A percentile compares a stretch with the other conserved stretches of the same genome.
These are phyloP conservation scores for Paralichthys olivaceus DNA, from an alignment of 2,113 vertebrate genomes.

Conservation along the genomic window DNA sequence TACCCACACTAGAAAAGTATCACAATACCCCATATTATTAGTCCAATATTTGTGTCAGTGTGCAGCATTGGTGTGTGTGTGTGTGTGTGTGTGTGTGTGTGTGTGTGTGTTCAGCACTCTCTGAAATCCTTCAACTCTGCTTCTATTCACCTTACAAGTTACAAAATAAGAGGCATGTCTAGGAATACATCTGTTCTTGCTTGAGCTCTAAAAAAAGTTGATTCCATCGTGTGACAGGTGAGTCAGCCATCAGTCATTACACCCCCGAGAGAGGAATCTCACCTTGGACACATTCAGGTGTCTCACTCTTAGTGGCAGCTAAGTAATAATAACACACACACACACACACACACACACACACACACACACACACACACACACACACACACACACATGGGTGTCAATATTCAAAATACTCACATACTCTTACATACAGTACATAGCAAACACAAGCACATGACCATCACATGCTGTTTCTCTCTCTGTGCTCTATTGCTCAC, in stretches of 20 bases:
- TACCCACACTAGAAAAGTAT: no score
- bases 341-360: conserved; percentile 7
- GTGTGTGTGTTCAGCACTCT: no score
- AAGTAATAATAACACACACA: conserved; percentile 1
- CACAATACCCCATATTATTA: no score
- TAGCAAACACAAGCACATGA: conserved; percentile 19
- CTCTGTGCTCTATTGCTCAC: background rate
- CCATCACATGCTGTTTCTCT: background rate
- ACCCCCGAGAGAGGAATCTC: conserved; percentile 42
- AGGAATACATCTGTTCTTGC: no score
- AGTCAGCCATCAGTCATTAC: conserved; percentile 41
- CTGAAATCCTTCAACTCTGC: no score
- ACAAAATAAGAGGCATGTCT: no score
- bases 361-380: conserved; percentile 23
- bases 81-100: no score
- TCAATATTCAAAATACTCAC: no score
- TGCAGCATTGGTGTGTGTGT: no score
- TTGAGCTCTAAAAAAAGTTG: no score
- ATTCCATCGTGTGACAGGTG: conserved; percentile 22
- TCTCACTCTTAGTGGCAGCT: background rate
- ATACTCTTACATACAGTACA: conserved; percentile 17
- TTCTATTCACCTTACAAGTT: no score
- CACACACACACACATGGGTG: background rate
- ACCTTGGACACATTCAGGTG: conserved; percentile 47
- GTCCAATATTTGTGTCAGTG: no score